Percentiles rank a stretch among this genome's conserved stretches.
Conservation (phyloP, 2,797 vertebrate genomes). For the Taeniopygia guttata region DNA sequence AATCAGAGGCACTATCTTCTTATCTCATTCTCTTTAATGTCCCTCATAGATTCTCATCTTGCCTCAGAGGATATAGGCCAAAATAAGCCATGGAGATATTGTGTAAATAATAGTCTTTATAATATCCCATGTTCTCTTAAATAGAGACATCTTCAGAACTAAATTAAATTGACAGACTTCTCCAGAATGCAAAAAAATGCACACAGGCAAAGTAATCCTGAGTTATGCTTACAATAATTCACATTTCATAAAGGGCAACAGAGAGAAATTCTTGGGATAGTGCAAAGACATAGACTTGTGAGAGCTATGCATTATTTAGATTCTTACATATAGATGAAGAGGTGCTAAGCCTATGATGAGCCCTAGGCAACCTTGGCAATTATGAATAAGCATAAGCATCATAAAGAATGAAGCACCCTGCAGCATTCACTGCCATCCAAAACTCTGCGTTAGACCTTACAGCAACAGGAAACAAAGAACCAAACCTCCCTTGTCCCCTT, state of each 20-base stretch:
- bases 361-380: background rate
- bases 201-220: background rate
- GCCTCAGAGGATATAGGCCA: background rate
- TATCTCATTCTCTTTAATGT: background rate
- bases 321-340: background rate
- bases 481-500: background rate
- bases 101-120: background rate
- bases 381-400: background rate
- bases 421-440: background rate
- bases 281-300: background rate
- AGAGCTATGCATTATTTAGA: background rate
- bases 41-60: background rate
- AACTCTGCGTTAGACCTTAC: background rate
- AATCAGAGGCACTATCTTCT: background rate
- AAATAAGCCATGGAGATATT: background rate
- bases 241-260: background rate
- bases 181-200: slow-evolving; percentile 1
- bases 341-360: background rate
- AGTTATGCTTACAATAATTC: background rate
- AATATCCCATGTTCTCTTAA: background rate
- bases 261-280: background rate
- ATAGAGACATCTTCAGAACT: background rate
- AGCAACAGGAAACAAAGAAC: background rate
- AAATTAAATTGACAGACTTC: background rate
- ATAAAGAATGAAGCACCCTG: background rate